Conservation (phyloP, 2,113 vertebrate species). For the Aptenodytes patagonicus region DNA sequence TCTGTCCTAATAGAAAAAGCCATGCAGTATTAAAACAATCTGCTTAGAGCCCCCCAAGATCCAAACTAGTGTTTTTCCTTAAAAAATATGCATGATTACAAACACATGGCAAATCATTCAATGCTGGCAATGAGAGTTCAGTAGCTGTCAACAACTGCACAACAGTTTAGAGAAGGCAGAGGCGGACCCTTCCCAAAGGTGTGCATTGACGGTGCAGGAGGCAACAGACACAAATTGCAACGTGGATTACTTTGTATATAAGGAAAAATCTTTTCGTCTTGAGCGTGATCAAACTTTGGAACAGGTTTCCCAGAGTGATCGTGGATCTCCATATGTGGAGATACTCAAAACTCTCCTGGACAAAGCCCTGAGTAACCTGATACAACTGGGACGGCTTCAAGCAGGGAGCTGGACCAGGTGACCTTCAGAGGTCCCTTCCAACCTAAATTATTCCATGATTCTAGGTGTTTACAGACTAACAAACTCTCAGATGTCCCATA, state of each 20-base stretch:
- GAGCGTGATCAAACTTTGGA: background rate
- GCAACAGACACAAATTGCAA: background rate
- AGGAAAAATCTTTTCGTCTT: background rate
- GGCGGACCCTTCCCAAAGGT: background rate
- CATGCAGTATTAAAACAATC: background rate
- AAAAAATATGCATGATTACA: background rate
- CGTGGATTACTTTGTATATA: background rate
- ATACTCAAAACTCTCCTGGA: background rate
- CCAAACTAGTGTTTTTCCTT: background rate
- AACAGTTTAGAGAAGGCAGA: background rate
- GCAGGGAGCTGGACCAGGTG: background rate
- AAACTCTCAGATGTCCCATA: background rate
- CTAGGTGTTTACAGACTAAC: background rate
- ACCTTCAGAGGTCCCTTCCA: background rate
- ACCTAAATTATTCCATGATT: background rate
- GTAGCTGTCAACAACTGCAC: background rate
- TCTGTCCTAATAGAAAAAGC: background rate
- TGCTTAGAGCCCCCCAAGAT: background rate
- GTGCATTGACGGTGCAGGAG: too few species aligned
- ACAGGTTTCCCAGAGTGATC: background rate
- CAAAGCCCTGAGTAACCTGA: background rate
- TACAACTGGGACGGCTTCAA: background rate
- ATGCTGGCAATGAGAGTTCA: background rate
- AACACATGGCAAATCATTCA: background rate
- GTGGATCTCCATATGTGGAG: background rate